phyloP scores from a whole-genome alignment of 2,888 invertebrate genomes.

The Megalurothrips usitatus region DNA sequence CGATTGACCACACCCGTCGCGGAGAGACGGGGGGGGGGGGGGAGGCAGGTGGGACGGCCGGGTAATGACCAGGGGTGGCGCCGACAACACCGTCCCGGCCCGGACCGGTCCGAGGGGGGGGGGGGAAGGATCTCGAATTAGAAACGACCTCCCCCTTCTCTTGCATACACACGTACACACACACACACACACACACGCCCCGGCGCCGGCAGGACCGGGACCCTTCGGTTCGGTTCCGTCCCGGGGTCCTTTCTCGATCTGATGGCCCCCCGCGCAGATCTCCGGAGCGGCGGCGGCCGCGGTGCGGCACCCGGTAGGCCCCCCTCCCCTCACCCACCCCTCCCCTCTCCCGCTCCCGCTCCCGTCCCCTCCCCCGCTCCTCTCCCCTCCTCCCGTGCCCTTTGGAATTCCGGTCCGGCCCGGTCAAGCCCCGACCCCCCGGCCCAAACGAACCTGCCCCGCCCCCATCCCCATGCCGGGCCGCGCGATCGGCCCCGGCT shows the following conservation, averaged over 20 bases:
- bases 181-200: too few species aligned
- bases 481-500: background rate
- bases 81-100: background rate
- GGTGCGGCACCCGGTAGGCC: background rate
- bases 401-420: background rate
- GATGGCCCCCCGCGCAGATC: too few species aligned
- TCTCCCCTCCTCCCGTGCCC: background rate
- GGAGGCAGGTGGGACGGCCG: background rate
- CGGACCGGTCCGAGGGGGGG: background rate
- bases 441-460: too few species aligned
- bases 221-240: too few species aligned
- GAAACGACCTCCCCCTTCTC: background rate
- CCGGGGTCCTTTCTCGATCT: too few species aligned
- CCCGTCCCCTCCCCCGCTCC: background rate
- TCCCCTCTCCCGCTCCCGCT: background rate
- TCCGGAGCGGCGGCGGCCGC: background rate
- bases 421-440: background rate
- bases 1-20: too few species aligned
- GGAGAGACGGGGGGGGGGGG: too few species aligned
- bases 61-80: conserved; percentile 11
- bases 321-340: background rate
- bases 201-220: too few species aligned
- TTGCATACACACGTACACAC: too few species aligned
- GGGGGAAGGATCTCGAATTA: background rate
- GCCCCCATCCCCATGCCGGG: background rate